Conservation (phyloP, 2,797 vertebrate species). For the Anabas testudineus region DNA sequence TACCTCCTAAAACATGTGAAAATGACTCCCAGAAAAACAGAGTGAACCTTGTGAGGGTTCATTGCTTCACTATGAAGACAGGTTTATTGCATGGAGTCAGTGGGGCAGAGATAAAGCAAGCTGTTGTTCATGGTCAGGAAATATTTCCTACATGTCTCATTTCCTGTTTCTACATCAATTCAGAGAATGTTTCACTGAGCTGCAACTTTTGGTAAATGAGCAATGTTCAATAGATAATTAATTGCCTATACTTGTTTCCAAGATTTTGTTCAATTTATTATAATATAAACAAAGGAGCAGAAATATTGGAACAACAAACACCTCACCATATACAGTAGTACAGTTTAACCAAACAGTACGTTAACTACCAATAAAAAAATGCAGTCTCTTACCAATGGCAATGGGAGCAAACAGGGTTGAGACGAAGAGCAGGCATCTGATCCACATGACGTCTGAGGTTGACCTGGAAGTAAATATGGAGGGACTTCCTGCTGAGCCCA, state of each 20-base stretch:
- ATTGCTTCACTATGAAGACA: background rate
- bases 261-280: too few relatives aligned
- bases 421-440: constrained; percentile 91
- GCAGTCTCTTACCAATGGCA: constrained; percentile 82
- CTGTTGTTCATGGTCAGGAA: too few relatives aligned
- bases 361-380: too few relatives aligned
- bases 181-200: background rate
- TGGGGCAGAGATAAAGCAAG: background rate
- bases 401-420: constrained; percentile 87
- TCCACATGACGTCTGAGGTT: constrained; percentile 91
- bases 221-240: too few relatives aligned
- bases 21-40: background rate
- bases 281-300: too few relatives aligned
- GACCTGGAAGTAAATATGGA: constrained; percentile 76
- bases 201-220: too few relatives aligned
- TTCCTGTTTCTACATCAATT: background rate
- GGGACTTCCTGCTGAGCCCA: constrained; percentile 78
- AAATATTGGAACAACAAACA: too few relatives aligned
- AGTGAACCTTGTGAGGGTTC: background rate
- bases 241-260: too few relatives aligned
- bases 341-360: too few relatives aligned
- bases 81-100: background rate
- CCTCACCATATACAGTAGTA: too few relatives aligned
- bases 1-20: background rate
- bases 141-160: background rate